phyloP scores from a whole-genome alignment of 2,888 invertebrate genomes.

The Drosophila kuntzei region DNA sequence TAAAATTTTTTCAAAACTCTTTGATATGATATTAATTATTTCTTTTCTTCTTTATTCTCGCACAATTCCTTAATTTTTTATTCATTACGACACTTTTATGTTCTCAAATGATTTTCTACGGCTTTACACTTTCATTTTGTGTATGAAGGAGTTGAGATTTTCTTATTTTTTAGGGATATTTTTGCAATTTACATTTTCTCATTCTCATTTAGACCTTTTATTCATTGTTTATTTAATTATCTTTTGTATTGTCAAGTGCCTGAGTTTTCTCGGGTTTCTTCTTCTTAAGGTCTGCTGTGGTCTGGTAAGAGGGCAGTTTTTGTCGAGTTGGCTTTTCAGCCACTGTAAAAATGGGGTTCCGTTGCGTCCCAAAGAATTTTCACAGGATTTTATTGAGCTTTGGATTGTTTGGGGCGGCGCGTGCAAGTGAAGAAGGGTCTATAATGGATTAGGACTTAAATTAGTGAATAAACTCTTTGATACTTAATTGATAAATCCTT shows the following conservation, averaged over 20 bases:
- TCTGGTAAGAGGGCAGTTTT: constrained; percentile 24
- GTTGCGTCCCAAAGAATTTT: constrained; percentile 16
- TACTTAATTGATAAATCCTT: constrained; percentile 70
- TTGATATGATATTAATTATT: not conserved
- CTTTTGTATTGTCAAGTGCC: constrained; percentile 77
- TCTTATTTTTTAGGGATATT: constrained; percentile 38
- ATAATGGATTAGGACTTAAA: constrained; percentile 51
- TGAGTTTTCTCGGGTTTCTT: constrained; percentile 53
- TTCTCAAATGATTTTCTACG: constrained; percentile 71
- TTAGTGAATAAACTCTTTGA: constrained; percentile 54
- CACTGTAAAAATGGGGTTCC: constrained; percentile 18
- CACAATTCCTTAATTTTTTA: constrained; percentile 35
- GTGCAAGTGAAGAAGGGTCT: constrained; percentile 43
- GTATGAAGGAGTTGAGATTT: constrained; percentile 33
- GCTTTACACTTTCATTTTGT: constrained; percentile 61
- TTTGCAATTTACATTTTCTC: constrained; percentile 70
- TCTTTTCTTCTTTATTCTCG: not conserved
- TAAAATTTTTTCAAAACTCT: not conserved
- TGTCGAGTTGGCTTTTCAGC: constrained; percentile 41
- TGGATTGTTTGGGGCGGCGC: constrained; percentile 47
- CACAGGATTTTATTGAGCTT: constrained; percentile 29
- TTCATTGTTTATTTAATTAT: constrained; percentile 80
- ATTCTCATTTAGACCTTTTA: constrained; percentile 68
- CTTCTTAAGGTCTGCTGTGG: constrained; percentile 36
- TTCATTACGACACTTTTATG: constrained; percentile 66